A percentile compares a stretch with the other conserved stretches of the same genome.
Evolutionary conservation across 2,888 invertebrate genomes (phyloP).

Genomic region (Troides oblongomaculatus): DNA sequence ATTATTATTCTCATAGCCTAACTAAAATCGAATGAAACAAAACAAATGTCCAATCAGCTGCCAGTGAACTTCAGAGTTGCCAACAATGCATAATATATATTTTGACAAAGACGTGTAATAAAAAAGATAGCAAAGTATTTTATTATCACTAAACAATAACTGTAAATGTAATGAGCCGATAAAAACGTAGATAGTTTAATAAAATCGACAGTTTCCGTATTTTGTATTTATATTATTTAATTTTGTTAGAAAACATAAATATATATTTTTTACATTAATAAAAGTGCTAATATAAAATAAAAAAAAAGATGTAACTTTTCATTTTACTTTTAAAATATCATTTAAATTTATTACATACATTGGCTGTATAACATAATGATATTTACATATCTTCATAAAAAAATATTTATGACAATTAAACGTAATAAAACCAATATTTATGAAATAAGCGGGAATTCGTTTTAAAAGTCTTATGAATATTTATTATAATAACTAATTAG

Average conservation of each 20-base stretch:
- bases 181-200: no score
- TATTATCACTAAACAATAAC: background rate
- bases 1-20: constrained; percentile 48
- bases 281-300: no score
- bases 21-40: constrained; percentile 38
- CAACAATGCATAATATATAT: background rate
- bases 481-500: constrained; percentile 4
- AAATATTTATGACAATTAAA: background rate
- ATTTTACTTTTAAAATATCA: no score
- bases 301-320: no score
- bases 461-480: constrained; percentile 3
- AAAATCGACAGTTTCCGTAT: no score
- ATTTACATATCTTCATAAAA: background rate
- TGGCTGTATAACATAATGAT: no score
- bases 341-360: no score
- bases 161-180: no score
- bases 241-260: no score
- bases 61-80: constrained; percentile 9
- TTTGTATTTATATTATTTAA: no score
- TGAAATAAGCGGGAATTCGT: constrained; percentile 21
- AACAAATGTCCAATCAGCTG: constrained; percentile 39
- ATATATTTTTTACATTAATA: no score
- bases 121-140: background rate
- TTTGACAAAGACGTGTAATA: background rate
- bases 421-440: background rate